Conservation (phyloP, 2,113 vertebrate genomes). For the Neolamprologus toae region DNA sequence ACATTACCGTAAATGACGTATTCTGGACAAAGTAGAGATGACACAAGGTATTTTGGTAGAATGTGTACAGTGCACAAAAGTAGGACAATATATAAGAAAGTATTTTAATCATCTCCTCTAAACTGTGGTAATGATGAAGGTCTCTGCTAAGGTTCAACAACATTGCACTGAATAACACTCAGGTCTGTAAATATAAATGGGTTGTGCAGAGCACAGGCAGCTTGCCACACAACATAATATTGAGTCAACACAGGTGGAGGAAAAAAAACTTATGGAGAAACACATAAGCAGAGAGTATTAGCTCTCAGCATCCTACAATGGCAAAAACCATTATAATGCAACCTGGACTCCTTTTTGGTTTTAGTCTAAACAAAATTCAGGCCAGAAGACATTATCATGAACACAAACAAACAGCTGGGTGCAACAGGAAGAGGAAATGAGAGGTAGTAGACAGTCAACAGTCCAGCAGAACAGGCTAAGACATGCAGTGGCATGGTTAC, state of each 20-base stretch:
- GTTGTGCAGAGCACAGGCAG: neutral
- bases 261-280: neutral
- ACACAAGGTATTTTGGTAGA: neutral
- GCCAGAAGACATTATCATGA: neutral
- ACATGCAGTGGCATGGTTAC: neutral
- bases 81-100: neutral
- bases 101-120: neutral
- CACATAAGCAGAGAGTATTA: neutral
- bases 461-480: neutral
- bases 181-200: neutral
- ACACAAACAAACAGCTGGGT: neutral
- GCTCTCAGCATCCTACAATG: neutral
- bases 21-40: neutral
- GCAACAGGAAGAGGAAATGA: neutral
- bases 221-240: neutral
- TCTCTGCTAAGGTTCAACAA: neutral
- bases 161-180: neutral
- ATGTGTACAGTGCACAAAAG: neutral
- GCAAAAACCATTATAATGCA: neutral
- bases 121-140: neutral
- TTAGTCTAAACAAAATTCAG: neutral
- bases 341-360: neutral
- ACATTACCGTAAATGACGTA: neutral
- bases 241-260: neutral
- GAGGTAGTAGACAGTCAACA: neutral